Percentiles rank a stretch among this genome's conserved stretches.
phyloP scores from a whole-genome alignment of 2,797 vertebrate genomes.

The Sandelia bainsii region DNA sequence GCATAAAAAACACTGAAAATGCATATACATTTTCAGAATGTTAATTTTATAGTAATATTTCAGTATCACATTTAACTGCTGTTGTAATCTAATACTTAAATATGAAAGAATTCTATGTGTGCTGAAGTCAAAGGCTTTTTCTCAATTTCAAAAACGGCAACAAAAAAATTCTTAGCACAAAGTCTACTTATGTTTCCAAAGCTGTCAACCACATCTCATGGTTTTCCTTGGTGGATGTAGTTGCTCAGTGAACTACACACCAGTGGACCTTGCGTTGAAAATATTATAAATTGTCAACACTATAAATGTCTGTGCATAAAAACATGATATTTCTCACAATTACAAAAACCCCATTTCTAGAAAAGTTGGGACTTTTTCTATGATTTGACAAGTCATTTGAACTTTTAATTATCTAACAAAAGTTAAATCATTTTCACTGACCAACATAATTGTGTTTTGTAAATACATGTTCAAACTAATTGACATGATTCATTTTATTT shows the following conservation, averaged over 20 bases:
- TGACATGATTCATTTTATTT: too few relatives aligned
- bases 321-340: conserved; percentile 14
- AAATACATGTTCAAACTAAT: too few relatives aligned
- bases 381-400: too few relatives aligned
- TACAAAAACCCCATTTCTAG: too few relatives aligned
- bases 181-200: conserved; percentile 36
- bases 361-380: too few relatives aligned
- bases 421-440: too few relatives aligned
- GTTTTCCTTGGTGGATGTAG: conserved; percentile 23
- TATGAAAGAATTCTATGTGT: conserved; percentile 57
- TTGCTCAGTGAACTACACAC: conserved; percentile 3
- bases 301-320: conserved; percentile 65
- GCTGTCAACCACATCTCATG: conserved; percentile 16
- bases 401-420: too few relatives aligned
- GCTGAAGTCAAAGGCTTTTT: conserved; percentile 37
- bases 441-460: too few relatives aligned
- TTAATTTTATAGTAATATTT: conserved; percentile 51
- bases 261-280: conserved; percentile 49
- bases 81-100: conserved; percentile 24
- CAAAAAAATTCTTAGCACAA: conserved; percentile 44
- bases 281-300: conserved; percentile 25
- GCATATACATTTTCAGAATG: conserved; percentile 1
- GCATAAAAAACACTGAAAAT: conserved; percentile 49
- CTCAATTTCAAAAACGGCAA: conserved; percentile 27
- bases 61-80: conserved; percentile 31